Evolutionary conservation across 2,797 vertebrate genomes (phyloP).

Genomic region (Hydrolagus colliei): DNA sequence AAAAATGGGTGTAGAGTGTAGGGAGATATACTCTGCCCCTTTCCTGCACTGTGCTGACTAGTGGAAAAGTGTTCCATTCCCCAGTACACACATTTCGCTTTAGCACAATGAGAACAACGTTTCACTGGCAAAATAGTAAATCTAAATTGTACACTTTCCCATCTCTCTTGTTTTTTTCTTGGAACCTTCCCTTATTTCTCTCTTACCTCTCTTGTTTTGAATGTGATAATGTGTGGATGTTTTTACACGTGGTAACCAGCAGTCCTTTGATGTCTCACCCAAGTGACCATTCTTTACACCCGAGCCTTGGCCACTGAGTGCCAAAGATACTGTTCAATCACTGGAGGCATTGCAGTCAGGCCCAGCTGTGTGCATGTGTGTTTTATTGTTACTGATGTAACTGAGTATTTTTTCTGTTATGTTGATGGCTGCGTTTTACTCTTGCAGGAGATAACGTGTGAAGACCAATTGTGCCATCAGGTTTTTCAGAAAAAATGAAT

Average conservation of each 20-base stretch:
- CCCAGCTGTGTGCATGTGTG: background rate
- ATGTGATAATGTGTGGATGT: background rate
- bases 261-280: background rate
- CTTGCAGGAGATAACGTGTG: constrained; percentile 71
- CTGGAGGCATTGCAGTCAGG: background rate
- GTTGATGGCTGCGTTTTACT: constrained; percentile 40
- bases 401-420: constrained; percentile 36
- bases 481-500: constrained; percentile 70
- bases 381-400: background rate
- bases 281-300: background rate
- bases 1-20: background rate
- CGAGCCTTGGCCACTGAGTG: background rate
- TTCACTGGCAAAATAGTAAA: too few relatives aligned
- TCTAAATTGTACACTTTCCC: background rate
- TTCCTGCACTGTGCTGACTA: background rate
- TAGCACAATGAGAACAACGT: too few relatives aligned
- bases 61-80: background rate
- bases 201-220: too few relatives aligned
- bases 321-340: background rate
- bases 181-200: background rate
- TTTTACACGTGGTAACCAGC: too few relatives aligned
- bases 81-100: background rate
- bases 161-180: background rate
- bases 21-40: background rate
- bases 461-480: constrained; percentile 81